A percentile compares a stretch with the other conserved stretches of the same genome.
Evolutionary conservation across 2,888 invertebrate species (phyloP).

Genomic region (Microplitis manilae): DNA sequence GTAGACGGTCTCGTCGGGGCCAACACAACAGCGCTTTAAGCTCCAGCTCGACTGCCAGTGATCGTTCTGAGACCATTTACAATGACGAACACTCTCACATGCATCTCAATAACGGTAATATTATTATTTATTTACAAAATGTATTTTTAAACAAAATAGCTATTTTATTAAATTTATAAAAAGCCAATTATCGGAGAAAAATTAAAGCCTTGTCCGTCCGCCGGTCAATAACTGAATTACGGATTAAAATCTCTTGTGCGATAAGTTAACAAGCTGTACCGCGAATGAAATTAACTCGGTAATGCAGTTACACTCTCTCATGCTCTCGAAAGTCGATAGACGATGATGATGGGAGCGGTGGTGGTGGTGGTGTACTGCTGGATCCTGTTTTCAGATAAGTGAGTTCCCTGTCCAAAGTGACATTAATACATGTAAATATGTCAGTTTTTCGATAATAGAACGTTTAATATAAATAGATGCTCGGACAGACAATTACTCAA

Average conservation of each 20-base stretch:
- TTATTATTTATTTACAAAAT: slow-evolving; percentile 3
- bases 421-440: slow-evolving; percentile 15
- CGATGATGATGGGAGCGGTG: not conserved
- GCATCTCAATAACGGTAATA: slow-evolving; percentile 63
- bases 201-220: slow-evolving; percentile 33
- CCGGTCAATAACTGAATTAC: slow-evolving; percentile 53
- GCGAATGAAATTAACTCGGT: slow-evolving; percentile 59
- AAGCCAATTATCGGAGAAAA: not conserved
- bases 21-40: slow-evolving; percentile 73
- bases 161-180: not conserved
- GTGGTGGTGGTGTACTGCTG: not conserved
- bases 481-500: not conserved
- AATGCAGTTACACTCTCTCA: slow-evolving; percentile 59
- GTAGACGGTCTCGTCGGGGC: slow-evolving; percentile 74
- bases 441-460: slow-evolving; percentile 1
- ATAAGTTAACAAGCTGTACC: slow-evolving; percentile 62
- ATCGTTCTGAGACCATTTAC: slow-evolving; percentile 62
- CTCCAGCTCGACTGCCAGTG: slow-evolving; percentile 71
- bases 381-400: slow-evolving; percentile 27
- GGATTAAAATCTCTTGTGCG: slow-evolving; percentile 59
- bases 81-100: slow-evolving; percentile 64
- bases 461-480: slow-evolving; percentile 4
- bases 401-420: slow-evolving; percentile 16
- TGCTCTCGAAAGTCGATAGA: slow-evolving; percentile 40
- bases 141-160: not conserved